Evolutionary conservation across 2,797 vertebrate species (phyloP).

Genomic region (Malurus leucopterus): DNA sequence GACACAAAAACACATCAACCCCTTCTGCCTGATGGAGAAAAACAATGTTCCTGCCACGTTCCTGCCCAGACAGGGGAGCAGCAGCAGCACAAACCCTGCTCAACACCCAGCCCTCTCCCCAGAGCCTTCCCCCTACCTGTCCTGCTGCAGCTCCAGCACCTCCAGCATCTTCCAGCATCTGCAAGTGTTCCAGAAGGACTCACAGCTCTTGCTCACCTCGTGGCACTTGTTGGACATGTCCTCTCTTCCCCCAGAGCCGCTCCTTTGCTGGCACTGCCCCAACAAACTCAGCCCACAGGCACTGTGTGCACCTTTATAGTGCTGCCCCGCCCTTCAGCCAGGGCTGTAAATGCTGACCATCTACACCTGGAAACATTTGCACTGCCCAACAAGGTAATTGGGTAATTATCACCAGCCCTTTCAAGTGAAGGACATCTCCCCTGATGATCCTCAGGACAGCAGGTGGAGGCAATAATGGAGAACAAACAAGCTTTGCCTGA

Average conservation of each 20-base stretch:
- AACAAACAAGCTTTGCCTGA: neutral
- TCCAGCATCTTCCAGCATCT: neutral
- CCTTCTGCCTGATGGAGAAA: neutral
- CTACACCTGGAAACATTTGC: neutral
- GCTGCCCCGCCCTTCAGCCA: fast-evolving
- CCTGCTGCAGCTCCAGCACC: fast-evolving
- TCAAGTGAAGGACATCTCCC: neutral
- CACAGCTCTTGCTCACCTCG: neutral
- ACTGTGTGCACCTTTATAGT: fast-evolving
- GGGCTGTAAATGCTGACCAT: fast-evolving
- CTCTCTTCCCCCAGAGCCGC: neutral
- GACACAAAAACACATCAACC: neutral
- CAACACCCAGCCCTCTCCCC: neutral
- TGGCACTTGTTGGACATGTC: fast-evolving
- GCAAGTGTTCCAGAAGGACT: neutral
- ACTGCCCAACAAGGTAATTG: fast-evolving
- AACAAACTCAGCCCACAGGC: neutral
- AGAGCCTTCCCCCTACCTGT: fast-evolving
- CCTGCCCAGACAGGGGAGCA: neutral
- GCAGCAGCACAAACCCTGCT: neutral
- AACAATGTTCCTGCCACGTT: neutral
- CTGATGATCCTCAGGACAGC: neutral
- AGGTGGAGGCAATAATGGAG: neutral
- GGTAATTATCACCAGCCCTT: neutral
- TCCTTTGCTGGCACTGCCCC: fast-evolving